These are phyloP conservation scores for Tipula vernalis DNA, from an alignment of 2,888 invertebrate genomes.

Conservation along the genomic window DNA sequence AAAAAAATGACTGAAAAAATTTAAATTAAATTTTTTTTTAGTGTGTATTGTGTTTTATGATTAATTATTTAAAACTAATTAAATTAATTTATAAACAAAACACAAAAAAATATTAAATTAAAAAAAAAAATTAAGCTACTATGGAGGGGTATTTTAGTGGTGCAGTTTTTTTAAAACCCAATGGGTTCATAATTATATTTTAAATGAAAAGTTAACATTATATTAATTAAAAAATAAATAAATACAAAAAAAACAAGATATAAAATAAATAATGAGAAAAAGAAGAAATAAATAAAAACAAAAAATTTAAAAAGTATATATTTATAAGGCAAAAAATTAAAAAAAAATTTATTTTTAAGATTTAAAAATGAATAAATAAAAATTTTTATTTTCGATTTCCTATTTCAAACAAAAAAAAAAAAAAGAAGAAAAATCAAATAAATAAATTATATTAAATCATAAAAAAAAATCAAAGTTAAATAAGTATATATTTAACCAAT, in stretches of 20 bases:
- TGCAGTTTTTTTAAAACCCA: slow-evolving; percentile 34
- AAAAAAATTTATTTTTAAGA: background rate
- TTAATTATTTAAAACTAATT: background rate
- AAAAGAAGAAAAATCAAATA: background rate
- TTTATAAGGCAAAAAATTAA: background rate
- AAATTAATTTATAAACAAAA: background rate
- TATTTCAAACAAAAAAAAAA: background rate
- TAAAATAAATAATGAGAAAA: background rate
- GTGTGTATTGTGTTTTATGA: background rate
- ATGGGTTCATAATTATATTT: slow-evolving; percentile 30
- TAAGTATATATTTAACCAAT: background rate
- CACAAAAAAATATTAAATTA: slow-evolving; percentile 12
- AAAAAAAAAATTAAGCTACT: slow-evolving; percentile 12
- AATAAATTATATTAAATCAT: background rate
- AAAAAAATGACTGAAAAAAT: background rate
- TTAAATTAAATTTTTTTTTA: background rate
- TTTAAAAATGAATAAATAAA: background rate
- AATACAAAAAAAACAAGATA: background rate
- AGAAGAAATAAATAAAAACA: background rate
- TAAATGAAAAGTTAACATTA: slow-evolving; percentile 11
- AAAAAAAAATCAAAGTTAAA: background rate
- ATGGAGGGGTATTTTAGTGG: slow-evolving; percentile 23
- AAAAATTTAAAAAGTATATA: background rate
- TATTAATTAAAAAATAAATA: slow-evolving; percentile 5
- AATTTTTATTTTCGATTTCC: background rate